Conservation (phyloP, 2,888 invertebrate species). For the Oasisia sp. region DNA sequence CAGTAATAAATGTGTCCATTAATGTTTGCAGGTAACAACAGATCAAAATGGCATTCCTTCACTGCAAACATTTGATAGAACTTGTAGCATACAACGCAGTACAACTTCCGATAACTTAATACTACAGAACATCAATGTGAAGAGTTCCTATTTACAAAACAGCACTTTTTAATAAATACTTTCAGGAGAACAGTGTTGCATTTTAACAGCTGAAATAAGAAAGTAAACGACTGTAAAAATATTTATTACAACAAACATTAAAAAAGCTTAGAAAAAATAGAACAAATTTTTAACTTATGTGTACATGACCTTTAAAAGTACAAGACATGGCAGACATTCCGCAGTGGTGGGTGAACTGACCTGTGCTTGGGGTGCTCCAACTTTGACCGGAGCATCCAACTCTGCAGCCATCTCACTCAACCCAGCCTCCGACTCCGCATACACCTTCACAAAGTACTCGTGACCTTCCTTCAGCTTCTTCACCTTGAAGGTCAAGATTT, state of each 20-base stretch:
- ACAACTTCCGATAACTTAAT: too few relatives aligned
- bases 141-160: not conserved
- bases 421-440: conserved; percentile 42
- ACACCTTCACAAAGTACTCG: conserved; percentile 39
- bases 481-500: conserved; percentile 25
- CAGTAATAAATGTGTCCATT: too few relatives aligned
- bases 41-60: too few relatives aligned
- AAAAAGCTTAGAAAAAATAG: not conserved
- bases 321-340: not conserved
- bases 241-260: not conserved
- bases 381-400: conserved; percentile 30
- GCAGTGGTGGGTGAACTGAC: not conserved
- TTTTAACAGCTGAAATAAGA: not conserved
- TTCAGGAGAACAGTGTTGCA: not conserved
- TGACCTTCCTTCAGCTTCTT: conserved; percentile 39
- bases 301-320: not conserved
- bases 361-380: conserved; percentile 13
- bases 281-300: not conserved
- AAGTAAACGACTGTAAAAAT: not conserved
- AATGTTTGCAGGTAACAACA: too few relatives aligned
- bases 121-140: too few relatives aligned
- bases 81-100: too few relatives aligned
- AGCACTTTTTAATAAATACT: not conserved
- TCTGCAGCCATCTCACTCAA: conserved; percentile 36
- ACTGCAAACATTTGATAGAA: too few relatives aligned